Evolutionary conservation across 2,797 vertebrate genomes (phyloP), one percentile per base, ranked within the genome.

Genomic region (Clarias pachynema): DNA sequence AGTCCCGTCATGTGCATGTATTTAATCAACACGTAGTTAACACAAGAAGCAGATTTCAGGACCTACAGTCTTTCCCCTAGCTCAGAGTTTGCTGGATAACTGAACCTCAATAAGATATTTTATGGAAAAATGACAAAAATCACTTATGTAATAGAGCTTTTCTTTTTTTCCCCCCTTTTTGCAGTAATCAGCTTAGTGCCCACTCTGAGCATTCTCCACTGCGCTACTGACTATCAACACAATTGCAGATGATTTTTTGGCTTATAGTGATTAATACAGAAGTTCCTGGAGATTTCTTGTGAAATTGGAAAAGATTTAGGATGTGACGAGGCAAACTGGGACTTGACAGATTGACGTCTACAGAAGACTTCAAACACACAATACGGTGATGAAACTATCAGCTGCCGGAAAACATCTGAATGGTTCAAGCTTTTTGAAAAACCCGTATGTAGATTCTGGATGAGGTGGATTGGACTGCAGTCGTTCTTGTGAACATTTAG

Each of bases 131-230:
- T 20, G 56, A 66, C n/a, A 84, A 53, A 66, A 26, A 73, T 37
- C 22, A 68, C 40, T 44, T 82, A 82, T 26, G 24, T 60, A 84
- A 72, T 24, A 16, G 15, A 72, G 65, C n/a, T 22, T 56, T 69
- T 37, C 29, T 56, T n/a, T n/a, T 3, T 31, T 34, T 4, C 4
- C 6, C 26, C 53, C 15, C 1, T 7, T 20, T 44, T 37, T 74
- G 31, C 12, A 49, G 56, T 83, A 63, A 73, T 77, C 63, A 72
- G 63, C 80, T 78, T 70, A 62, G 29, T 22, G 6, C 72, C 72
- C 68, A 49, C 62, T 68, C 34, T 3, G 29, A 24, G 79, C 22
- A 26, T 56, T 22, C 15, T 22, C 53, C 22, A 60, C 4, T 12
- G 20, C 5, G 9, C 31, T 3, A 62, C 60, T 8, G 49, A 65